Evolutionary conservation across 2,113 vertebrate genomes (phyloP), one percentile per base, ranked within the genome.

Genomic region (Pteronura brasiliensis): DNA sequence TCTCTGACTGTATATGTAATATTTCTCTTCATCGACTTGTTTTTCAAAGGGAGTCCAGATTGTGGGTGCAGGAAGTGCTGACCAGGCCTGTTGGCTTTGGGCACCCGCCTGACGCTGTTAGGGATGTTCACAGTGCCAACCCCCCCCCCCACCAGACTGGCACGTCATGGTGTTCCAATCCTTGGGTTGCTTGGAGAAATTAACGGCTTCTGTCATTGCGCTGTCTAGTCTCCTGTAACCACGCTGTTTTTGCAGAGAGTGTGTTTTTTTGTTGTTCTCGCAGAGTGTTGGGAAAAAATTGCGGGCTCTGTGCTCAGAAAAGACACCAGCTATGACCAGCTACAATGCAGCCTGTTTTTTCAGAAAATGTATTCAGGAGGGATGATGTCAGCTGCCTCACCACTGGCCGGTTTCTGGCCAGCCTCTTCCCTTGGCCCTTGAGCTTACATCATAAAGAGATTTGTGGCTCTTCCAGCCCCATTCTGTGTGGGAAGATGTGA

Each of bases 361-460:
- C 96, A 80, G 95, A 96, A 97, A 97, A 96, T 95, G 63, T 97
- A 90, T 96, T 97, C 97, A 85, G 76, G 76, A 90, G 31, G 63
- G 94, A 97, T 98, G 98, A 98, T 97, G 98, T 98, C 97, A 98
- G 97, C 96, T 59, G 95, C 96, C 67, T 88, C 34, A 20, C 91
- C 90, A 59, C 96, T 90, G 97, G 95, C 94, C 95, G 0, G 47
- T 27, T 65, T 89, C 86, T 57, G 83, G 90, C 92, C 93, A 88
- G 92, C 97, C 84, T 97, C 63, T 91, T 65, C 71, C 88, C 71
- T 76, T 63, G 90, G 96, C 96, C 87, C 49, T 89, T 21, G 59
- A 87, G 92, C 90, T 97, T 94, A 93, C 96, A 77, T 97, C 96
- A 94, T 57, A 88, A 65, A 93, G 77, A 97, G 92, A 93, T 93